Evolutionary conservation across 1,140 invertebrate genomes (phyloP).

Genomic region (Pararge aegeria): DNA sequence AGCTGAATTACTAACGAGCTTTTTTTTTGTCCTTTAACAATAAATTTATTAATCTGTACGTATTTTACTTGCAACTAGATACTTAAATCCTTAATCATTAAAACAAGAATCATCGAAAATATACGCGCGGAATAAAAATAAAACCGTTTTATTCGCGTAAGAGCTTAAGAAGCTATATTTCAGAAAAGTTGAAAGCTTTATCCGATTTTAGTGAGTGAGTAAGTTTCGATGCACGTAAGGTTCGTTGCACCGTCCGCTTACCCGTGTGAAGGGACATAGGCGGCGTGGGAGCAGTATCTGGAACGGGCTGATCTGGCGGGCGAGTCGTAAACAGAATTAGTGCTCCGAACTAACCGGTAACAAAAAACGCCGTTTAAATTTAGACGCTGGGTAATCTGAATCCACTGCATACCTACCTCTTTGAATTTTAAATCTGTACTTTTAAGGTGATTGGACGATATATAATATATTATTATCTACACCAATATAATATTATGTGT

Average conservation of each 20-base stretch:
- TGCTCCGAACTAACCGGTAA: constrained; percentile 52
- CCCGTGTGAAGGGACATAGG: constrained; percentile 51
- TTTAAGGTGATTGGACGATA: constrained; percentile 24
- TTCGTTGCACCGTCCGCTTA: constrained; percentile 39
- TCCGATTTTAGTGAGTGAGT: constrained; percentile 4
- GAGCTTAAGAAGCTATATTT: neutral
- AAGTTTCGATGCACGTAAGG: constrained; percentile 10
- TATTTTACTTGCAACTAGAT: too few relatives aligned
- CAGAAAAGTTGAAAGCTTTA: neutral
- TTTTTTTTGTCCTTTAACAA: too few relatives aligned
- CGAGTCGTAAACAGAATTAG: constrained; percentile 72
- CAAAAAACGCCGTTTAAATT: constrained; percentile 61
- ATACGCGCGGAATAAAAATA: neutral
- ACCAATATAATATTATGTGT: too few relatives aligned
- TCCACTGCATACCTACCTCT: constrained; percentile 29
- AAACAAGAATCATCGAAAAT: neutral
- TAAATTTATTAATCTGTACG: too few relatives aligned
- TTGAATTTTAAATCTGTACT: constrained; percentile 29
- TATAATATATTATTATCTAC: neutral
- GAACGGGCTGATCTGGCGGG: constrained; percentile 50
- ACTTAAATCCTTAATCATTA: neutral
- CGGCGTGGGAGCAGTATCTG: constrained; percentile 67
- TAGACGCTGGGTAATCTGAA: constrained; percentile 47
- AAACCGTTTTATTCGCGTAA: neutral
- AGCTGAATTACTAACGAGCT: too few relatives aligned